These are phyloP conservation scores for Pyrrhia umbra DNA, from an alignment of 2,888 invertebrate genomes.

Conservation along the genomic window DNA sequence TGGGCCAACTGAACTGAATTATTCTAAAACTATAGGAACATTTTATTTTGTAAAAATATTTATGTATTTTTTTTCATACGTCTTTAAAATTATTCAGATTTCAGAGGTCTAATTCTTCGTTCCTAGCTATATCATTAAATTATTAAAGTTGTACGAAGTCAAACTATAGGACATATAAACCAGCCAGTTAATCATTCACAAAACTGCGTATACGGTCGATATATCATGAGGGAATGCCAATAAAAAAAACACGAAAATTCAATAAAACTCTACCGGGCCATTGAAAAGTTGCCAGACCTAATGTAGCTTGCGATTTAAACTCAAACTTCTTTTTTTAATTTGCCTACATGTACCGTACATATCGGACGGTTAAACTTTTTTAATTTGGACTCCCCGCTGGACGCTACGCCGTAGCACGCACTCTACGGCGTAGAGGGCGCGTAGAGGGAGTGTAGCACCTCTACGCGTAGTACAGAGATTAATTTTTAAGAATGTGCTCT, in stretches of 20 bases:
- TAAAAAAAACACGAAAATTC: slow-evolving; percentile 15
- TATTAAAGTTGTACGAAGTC: no score
- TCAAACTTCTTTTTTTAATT: slow-evolving; percentile 65
- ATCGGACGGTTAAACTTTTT: slow-evolving; percentile 81
- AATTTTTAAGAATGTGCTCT: slow-evolving; percentile 4
- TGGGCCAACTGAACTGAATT: no score
- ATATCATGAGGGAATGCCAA: slow-evolving; percentile 15
- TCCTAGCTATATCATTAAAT: no score
- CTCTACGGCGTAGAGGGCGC: slow-evolving; percentile 55
- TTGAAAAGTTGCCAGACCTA: slow-evolving; percentile 53
- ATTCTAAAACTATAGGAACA: no score
- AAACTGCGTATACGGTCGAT: not conserved
- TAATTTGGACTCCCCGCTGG: slow-evolving; percentile 76
- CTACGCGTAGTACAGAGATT: slow-evolving; percentile 23
- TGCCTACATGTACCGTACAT: slow-evolving; percentile 64
- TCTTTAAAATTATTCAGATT: no score
- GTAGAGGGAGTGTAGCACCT: slow-evolving; percentile 38
- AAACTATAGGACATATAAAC: not conserved
- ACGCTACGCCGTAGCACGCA: slow-evolving; percentile 44
- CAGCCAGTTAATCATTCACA: not conserved
- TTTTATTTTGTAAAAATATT: no score
- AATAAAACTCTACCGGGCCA: slow-evolving; percentile 21
- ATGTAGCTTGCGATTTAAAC: slow-evolving; percentile 55
- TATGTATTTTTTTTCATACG: no score
- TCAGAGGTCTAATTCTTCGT: no score